phyloP scores from a whole-genome alignment of 1,140 invertebrate species.

The Cyclina sinensis region DNA sequence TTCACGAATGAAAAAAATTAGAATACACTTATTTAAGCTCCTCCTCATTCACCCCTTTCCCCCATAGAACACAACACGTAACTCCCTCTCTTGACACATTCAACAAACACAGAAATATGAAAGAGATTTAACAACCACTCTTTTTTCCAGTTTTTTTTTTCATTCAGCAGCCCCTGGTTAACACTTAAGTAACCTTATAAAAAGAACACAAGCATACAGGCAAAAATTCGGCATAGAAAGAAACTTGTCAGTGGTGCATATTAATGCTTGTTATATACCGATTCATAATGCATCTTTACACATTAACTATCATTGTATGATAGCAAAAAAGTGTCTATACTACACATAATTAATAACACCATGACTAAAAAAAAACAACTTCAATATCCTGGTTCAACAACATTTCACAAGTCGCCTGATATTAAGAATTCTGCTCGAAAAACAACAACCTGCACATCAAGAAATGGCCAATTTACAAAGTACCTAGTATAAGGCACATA shows the following conservation, averaged over 20 bases:
- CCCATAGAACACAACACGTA: neutral
- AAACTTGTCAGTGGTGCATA: no score
- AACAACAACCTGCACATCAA: neutral
- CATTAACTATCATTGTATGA: no score
- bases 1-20: slow-evolving; percentile 25
- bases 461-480: neutral
- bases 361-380: neutral
- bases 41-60: neutral
- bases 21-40: slow-evolving; percentile 8
- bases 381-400: neutral
- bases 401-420: no score
- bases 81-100: neutral
- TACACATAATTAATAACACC: no score
- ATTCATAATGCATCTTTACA: no score
- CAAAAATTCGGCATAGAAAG: no score
- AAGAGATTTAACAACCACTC: neutral
- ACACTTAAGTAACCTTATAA: no score
- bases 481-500: slow-evolving; percentile 1
- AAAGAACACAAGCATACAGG: no score
- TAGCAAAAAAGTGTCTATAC: no score
- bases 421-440: neutral
- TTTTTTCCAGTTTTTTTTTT: neutral
- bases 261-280: no score
- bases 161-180: neutral
- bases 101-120: no score